Evolutionary conservation across 2,113 vertebrate genomes (phyloP).

Genomic region (Nerophis ophidion): DNA sequence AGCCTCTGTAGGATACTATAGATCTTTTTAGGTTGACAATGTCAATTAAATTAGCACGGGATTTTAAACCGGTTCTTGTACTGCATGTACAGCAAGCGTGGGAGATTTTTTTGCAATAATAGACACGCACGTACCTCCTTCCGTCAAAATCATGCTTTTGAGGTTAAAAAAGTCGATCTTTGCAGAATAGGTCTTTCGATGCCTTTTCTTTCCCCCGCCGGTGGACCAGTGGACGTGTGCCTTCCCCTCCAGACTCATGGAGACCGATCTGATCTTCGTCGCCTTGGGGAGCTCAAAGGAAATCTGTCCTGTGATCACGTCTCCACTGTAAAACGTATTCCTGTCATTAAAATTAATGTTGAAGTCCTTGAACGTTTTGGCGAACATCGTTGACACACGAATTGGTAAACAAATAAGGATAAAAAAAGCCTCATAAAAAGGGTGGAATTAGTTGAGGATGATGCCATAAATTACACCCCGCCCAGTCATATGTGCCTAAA

Average conservation of each 20-base stretch:
- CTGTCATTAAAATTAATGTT: slow-evolving; percentile 24
- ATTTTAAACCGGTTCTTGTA: no score
- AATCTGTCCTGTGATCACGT: slow-evolving; percentile 33
- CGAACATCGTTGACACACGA: slow-evolving; percentile 26
- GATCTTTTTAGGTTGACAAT: no score
- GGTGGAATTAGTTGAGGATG: background rate
- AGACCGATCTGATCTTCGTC: slow-evolving; percentile 31
- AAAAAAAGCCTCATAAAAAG: background rate
- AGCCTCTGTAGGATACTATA: no score
- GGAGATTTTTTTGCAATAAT: background rate
- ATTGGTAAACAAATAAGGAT: background rate
- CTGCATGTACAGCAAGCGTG: background rate
- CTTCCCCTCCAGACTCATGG: slow-evolving; percentile 17
- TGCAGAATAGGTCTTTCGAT: background rate
- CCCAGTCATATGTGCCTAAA: background rate
- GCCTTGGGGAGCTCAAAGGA: slow-evolving; percentile 37
- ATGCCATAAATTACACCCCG: background rate
- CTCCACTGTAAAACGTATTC: slow-evolving; percentile 14
- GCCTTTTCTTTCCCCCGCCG: fast-evolving
- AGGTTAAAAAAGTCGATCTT: slow-evolving; percentile 29
- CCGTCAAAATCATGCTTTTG: slow-evolving; percentile 10
- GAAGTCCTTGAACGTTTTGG: slow-evolving; percentile 35
- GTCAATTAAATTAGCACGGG: no score
- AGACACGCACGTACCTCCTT: background rate
- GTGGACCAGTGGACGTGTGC: slow-evolving; percentile 27